Evolutionary conservation across 2,113 vertebrate species (phyloP), one percentile per base, ranked within the genome.

Genomic region (Agelaius phoeniceus): DNA sequence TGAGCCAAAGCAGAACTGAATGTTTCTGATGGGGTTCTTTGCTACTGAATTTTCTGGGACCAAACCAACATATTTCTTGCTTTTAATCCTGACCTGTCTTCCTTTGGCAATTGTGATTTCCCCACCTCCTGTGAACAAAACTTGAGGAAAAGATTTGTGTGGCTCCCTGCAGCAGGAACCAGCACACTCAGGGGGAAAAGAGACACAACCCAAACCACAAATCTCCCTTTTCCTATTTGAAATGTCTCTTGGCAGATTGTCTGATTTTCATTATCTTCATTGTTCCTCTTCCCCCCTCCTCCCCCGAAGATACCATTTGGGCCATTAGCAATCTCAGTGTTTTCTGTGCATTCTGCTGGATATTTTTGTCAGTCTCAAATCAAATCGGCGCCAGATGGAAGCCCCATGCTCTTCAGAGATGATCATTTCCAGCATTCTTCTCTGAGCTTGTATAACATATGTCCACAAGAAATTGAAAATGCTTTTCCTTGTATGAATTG

Each of bases 371-470:
- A 72, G 76, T 57, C 87, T 90, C 4, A 1, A 87, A 81, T 87
- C 65, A 72, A 81, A 95, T 39, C 16, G 28, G 62, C 94, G 93
- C 93, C 95, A 96, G 95, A 97, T 97, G 95, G 97, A 93, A 96
- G 80, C 97, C 89, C 95, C 86, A 71, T 94, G 96, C 92, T 94
- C 92, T 84, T 89, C 83, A 59, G 52, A 73, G 93, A 83, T 92
- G 93, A 97, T 96, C 93, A 94, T 95, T 97, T 97, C 94, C 96
- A 97, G 95, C 81, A 77, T 67, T 96, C 84, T 94, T 96, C 63
- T 91, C 74, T 1, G 15, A 94, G 76, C 11, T 59, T 85, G 83
- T 85, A 15, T 82, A 95, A 91, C 95, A 96, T 96, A 95, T 96
- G 95, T 96, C 93, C 94, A 93, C 6, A 2, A 93, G 90, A 94